A percentile compares a stretch with the other conserved stretches of the same genome.
These are phyloP conservation scores for Grammomys dolichurus DNA, from an alignment of 2,113 vertebrate genomes.

Conservation along the genomic window DNA sequence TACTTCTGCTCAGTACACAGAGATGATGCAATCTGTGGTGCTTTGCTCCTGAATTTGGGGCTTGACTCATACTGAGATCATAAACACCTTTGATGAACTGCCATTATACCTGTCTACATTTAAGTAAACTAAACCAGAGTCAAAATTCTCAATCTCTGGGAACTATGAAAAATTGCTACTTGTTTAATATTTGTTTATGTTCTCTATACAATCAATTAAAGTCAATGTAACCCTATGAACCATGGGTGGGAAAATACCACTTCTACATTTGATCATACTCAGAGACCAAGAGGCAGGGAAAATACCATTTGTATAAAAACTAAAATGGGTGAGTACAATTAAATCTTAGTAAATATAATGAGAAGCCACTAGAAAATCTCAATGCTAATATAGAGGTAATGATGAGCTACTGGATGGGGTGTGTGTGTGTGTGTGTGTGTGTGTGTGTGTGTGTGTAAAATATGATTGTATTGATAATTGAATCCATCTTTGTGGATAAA, in stretches of 20 bases:
- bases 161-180: background rate
- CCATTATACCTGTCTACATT: background rate
- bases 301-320: slow-evolving; percentile 28
- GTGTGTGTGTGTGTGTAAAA: background rate
- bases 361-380: background rate
- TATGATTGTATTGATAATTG: background rate
- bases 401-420: background rate
- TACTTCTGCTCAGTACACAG: background rate
- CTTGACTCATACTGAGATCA: background rate
- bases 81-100: slow-evolving; percentile 7
- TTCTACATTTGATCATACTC: background rate
- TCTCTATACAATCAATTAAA: background rate
- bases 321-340: background rate
- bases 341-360: slow-evolving; percentile 38
- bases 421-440: fast-evolving
- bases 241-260: background rate
- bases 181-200: background rate
- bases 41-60: background rate
- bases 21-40: background rate
- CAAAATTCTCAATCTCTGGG: background rate
- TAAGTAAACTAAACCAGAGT: slow-evolving; percentile 23
- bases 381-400: background rate
- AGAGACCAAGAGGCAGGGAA: background rate
- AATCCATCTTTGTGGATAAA: background rate
- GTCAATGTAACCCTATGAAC: background rate